phyloP scores from a whole-genome alignment of 2,113 vertebrate genomes.

The Chionis minor region DNA sequence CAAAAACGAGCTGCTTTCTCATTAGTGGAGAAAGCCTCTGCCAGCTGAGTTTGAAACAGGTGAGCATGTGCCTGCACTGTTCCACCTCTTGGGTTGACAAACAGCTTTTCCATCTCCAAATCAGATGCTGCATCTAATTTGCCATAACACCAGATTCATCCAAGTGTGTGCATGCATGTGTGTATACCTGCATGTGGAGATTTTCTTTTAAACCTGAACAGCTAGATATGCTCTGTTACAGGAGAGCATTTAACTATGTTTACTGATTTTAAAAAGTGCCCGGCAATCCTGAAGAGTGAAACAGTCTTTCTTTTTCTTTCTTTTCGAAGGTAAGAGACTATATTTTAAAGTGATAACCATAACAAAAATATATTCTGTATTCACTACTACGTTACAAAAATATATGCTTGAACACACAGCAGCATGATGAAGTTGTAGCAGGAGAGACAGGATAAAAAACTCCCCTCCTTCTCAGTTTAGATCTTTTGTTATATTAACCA shows the following conservation, averaged over 20 bases:
- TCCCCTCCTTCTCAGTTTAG: not conserved
- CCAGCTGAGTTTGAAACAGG: not conserved
- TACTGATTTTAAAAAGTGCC: not conserved
- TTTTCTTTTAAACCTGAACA: not conserved
- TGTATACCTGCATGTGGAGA: not conserved
- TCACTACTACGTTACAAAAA: not conserved
- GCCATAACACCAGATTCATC: not conserved
- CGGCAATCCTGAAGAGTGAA: not conserved
- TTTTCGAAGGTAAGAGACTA: not conserved
- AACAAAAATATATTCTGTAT: not conserved
- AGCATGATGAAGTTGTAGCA: not conserved
- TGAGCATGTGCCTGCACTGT: not conserved
- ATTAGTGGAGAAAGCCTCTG: not conserved
- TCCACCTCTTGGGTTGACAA: not conserved
- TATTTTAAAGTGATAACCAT: not conserved
- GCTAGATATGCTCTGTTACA: not conserved
- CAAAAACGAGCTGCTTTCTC: not conserved
- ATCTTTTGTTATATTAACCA: slow-evolving; percentile 26
- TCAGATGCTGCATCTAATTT: not conserved
- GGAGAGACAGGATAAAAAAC: not conserved
- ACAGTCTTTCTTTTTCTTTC: not conserved
- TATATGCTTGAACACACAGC: not conserved
- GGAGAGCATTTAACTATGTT: not conserved
- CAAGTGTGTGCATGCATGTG: fast-evolving
- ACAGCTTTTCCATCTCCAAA: not conserved